phyloP scores from a whole-genome alignment of 2,113 vertebrate species.

The Gallinago media region DNA sequence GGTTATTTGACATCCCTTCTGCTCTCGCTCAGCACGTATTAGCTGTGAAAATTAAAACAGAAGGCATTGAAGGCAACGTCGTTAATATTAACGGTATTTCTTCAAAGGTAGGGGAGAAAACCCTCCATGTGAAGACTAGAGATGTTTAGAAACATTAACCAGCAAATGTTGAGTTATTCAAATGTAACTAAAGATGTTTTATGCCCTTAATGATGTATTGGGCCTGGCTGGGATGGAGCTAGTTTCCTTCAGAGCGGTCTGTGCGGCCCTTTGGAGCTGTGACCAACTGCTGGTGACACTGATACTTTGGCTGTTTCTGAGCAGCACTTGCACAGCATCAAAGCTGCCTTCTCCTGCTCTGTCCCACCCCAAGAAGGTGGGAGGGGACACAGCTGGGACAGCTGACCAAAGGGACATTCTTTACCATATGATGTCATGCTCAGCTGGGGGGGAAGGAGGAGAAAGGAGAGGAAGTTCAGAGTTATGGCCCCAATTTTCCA shows the following conservation, averaged over 20 bases:
- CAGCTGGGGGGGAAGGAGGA: neutral
- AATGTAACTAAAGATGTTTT: neutral
- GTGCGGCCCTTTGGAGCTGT: accelerated
- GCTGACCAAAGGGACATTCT: neutral
- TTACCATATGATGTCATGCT: accelerated
- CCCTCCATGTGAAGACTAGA: neutral
- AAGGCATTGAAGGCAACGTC: neutral
- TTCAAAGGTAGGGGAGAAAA: neutral
- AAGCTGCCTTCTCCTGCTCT: neutral
- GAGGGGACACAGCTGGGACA: neutral
- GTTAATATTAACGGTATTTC: neutral
- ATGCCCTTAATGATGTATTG: accelerated
- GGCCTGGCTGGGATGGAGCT: neutral
- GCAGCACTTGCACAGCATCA: neutral
- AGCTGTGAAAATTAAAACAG: neutral
- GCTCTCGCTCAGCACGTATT: neutral
- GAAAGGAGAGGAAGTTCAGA: neutral
- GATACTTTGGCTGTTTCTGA: accelerated
- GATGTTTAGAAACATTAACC: neutral
- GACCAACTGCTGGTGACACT: accelerated
- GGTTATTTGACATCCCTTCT: neutral
- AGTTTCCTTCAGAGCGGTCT: neutral
- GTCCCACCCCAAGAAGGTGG: too few relatives aligned
- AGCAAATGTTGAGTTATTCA: neutral
- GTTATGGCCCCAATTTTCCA: accelerated